Percentiles rank a stretch among this genome's conserved stretches.
Conservation (phyloP, 2,797 vertebrate species). For the Cercopithecus petaurista region DNA sequence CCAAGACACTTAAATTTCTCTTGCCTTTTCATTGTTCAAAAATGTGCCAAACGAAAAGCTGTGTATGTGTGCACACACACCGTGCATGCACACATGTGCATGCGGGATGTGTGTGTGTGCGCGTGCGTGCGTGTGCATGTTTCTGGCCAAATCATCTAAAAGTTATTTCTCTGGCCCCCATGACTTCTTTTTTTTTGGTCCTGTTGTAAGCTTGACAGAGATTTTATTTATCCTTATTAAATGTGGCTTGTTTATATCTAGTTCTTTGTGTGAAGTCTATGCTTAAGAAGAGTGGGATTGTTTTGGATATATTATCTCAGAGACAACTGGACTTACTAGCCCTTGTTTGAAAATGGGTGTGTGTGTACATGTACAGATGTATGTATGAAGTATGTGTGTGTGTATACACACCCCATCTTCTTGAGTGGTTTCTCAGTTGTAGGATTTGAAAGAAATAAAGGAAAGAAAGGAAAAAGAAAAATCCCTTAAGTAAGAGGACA, state of each 20-base stretch:
- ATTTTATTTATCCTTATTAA: constrained; percentile 4
- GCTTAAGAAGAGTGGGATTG: constrained; percentile 65
- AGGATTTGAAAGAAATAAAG: constrained; percentile 46
- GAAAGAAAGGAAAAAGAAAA: not conserved
- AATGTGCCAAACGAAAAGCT: constrained; percentile 57
- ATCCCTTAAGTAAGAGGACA: constrained; percentile 61
- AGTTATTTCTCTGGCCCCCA: not conserved
- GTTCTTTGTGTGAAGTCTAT: constrained; percentile 74
- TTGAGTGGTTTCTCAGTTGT: constrained; percentile 57
- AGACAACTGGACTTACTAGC: constrained; percentile 57
- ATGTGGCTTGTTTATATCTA: constrained; percentile 62
- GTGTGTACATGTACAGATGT: not conserved
- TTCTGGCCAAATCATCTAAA: constrained; percentile 30
- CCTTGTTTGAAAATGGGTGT: constrained; percentile 30
- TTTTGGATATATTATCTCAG: constrained; percentile 67
- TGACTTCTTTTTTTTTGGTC: not conserved
- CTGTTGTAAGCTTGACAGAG: not conserved
- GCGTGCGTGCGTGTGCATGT: not conserved
- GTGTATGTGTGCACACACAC: not conserved
- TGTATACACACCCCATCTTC: not conserved
- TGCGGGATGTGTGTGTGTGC: not conserved
- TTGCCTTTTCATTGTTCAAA: constrained; percentile 54
- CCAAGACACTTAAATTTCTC: constrained; percentile 50
- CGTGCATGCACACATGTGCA: not conserved
- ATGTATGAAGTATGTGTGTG: not conserved